Percentiles rank a stretch among this genome's conserved stretches.
phyloP scores from a whole-genome alignment of 1,140 invertebrate species.

The Centruroides sculpturatus region DNA sequence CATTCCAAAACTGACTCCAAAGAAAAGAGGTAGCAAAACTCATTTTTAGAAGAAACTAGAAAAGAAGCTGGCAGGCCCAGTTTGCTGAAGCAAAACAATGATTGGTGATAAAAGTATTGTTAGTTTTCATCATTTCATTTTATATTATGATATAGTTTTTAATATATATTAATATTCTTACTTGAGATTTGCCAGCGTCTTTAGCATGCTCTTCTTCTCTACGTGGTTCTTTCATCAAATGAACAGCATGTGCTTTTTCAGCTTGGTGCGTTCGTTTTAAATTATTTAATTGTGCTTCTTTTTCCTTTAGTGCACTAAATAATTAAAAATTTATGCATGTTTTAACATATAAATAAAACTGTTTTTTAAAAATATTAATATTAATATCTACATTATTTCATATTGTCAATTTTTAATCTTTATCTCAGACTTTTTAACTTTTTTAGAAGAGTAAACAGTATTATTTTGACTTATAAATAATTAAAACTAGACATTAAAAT shows the following conservation, averaged over 20 bases:
- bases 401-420: no score
- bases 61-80: constrained; percentile 30
- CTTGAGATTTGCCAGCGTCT: neutral
- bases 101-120: neutral
- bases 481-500: no score
- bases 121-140: neutral
- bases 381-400: no score
- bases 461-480: no score
- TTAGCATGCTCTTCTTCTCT: neutral
- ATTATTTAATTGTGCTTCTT: neutral
- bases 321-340: no score
- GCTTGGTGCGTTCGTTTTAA: neutral
- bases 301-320: neutral
- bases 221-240: neutral
- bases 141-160: neutral
- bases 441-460: no score
- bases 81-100: constrained; percentile 1
- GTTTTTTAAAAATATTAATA: no score
- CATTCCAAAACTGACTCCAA: no score
- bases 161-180: neutral
- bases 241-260: neutral
- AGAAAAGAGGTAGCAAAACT: neutral
- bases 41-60: constrained; percentile 29
- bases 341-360: no score
- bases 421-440: no score